Evolutionary conservation across 2,113 vertebrate genomes (phyloP).

Genomic region (Petrocephalus microphthalmus): DNA sequence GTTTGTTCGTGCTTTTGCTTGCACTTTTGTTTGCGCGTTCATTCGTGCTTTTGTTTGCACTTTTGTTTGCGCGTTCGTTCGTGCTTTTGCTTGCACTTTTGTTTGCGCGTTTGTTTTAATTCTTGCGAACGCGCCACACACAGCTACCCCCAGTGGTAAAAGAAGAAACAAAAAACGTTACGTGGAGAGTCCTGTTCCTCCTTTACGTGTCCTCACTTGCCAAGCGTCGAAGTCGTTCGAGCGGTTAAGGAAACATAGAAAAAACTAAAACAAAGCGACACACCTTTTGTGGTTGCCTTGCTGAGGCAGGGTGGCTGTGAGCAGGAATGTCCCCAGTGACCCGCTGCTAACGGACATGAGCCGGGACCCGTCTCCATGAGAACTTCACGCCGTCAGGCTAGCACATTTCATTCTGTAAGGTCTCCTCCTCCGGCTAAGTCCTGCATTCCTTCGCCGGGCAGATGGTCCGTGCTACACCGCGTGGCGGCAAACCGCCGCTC

Average conservation of each 20-base stretch:
- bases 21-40: background rate
- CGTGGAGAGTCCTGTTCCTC: background rate
- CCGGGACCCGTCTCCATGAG: background rate
- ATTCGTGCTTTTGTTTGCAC: background rate
- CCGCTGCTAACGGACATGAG: background rate
- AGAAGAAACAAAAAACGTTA: background rate
- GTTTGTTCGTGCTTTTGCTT: background rate
- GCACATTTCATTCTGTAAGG: background rate
- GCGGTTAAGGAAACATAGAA: background rate
- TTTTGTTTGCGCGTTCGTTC: background rate
- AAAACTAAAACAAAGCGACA: background rate
- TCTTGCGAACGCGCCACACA: background rate
- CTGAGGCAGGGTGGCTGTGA: background rate
- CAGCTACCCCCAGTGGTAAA: background rate
- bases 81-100: background rate
- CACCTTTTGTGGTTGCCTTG: background rate
- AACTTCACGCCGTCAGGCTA: background rate
- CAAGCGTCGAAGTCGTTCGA: background rate
- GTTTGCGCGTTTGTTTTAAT: background rate
- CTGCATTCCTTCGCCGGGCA: background rate
- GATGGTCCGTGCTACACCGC: background rate
- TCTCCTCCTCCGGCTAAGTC: background rate
- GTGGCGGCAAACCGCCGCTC: background rate
- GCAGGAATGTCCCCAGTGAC: background rate
- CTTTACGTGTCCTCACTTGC: slow-evolving; percentile 1